Base-by-base conservation (phyloP, 2,113 vertebrate genomes). In the Lophius piscatorius region DNA sequence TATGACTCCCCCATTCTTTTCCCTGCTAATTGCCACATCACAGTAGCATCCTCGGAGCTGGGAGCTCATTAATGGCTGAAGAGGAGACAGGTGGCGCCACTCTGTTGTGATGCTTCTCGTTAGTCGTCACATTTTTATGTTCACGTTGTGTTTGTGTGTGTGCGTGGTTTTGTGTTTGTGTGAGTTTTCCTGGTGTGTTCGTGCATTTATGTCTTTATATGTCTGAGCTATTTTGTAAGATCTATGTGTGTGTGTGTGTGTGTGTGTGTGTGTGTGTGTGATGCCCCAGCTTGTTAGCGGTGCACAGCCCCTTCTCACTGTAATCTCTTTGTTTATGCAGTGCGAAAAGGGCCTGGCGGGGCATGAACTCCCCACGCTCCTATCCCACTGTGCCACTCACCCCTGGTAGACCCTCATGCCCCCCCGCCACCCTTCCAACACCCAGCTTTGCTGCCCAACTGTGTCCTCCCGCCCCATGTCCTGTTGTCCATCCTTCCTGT, bases 311-410 rank as follows among this genome's bases (percentile, higher is more conserved):
- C 83, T 80, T 87, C 89, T 90, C 92, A 93, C 86, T 93, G 87
- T 92, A 93, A 94, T 93, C 92, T 93, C 92, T 92, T 94, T 94
- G 91, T 94, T 93, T 93, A 92, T 91, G 93, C 92, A 92, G 89
- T 92, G 92, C 86, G 88, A 94, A 91, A 94, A 91, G 88, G 85
- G 90, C 90, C 82, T 71, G 87, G 87, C 87, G 87, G 92, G 91
- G 82, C 90, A 87, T 94, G 92, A 94, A 94, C 93, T 95, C 92
- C 87, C 77, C 89, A 90, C 88, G 92, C 89, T 86, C 87, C 88
- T 69, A 78, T 79, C 87, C 82, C 86, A 82, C 74, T 83, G 80
- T 61, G 79, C 47, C 35, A 64, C 88, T 94, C 87, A 75, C 86
- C 91, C 87, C 63, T 86, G 83, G 85, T 48, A 75, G 82, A 85